Evolutionary conservation across 2,113 vertebrate species (phyloP), one percentile per base, ranked within the genome.

Genomic region (Hyperoodon ampullatus): DNA sequence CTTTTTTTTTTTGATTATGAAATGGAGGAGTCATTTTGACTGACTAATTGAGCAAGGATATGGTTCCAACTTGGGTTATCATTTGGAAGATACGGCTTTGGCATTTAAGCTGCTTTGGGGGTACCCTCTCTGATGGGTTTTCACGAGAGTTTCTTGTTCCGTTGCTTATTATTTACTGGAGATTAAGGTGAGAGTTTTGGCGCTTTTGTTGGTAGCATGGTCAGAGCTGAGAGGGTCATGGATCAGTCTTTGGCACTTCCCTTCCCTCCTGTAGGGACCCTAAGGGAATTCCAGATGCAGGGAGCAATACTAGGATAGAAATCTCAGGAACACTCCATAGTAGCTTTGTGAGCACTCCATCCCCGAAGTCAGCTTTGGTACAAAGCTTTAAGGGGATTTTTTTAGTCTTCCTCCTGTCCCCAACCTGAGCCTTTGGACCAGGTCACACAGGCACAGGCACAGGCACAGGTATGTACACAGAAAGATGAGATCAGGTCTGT

Each of bases 1-100:
- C 97, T 96, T 95, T 96, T 93, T 93, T 93, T 42, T 78, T 28
- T 63, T 33, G 42, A 84, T 68, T 47, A 26, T 61, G 86, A 95
- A 88, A 93, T 30, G 33, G 44, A 94, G 88, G 92, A 87, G 33
- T 33, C 39, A 15, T 83, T 91, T 83, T 82, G 65, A 19, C 14
- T 7, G 92, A 75, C 15, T 77, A 70, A 47, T 60, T 72, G 88
- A 90, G 33, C 24, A 30, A 11, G 30, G 12, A 2, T 61, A 21
- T 23, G 93, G n/a, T 10, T 61, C 58, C 58, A 89, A 7, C 15
- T 50, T 47, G 83, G 65, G 44, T 35, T 90, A 13, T 66, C 70
- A 15, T 81, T 61, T 23, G 5, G 19, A 71, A 94, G 83, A 65
- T n/a, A 4, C 0, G 3, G 15, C 14, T 19, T 4, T 5, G 4